Conservation (phyloP, 2,888 invertebrate genomes). For the Cryptophagus acutangulus region DNA sequence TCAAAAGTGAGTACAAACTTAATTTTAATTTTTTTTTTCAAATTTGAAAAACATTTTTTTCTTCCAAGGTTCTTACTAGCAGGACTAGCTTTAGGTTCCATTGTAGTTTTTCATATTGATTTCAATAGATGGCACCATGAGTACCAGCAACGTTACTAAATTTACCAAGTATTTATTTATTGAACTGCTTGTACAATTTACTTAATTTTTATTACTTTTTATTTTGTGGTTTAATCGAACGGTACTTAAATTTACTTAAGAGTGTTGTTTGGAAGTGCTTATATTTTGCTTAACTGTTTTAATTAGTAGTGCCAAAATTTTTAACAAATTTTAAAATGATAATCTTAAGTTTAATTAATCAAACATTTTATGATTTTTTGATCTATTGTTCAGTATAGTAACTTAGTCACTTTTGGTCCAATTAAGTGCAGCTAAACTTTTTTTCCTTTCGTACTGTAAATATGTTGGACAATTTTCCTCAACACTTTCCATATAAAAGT, state of each 20-base stretch:
- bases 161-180: not conserved
- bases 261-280: slow-evolving; percentile 2
- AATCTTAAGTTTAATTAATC: too few species aligned
- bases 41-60: too few species aligned
- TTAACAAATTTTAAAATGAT: too few species aligned
- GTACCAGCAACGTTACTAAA: slow-evolving; percentile 85
- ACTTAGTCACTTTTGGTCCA: too few species aligned
- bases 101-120: slow-evolving; percentile 99
- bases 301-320: too few species aligned
- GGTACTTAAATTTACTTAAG: too few species aligned
- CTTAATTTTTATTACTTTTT: not conserved
- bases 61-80: slow-evolving; percentile 87
- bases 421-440: too few species aligned
- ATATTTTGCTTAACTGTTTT: not conserved
- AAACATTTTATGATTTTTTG: too few species aligned
- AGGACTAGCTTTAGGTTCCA: slow-evolving; percentile 94
- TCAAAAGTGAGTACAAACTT: slow-evolving; percentile 76
- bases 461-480: too few species aligned
- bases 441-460: too few species aligned
- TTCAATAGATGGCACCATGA: slow-evolving; percentile 98
- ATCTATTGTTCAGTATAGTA: too few species aligned
- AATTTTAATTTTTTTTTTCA: slow-evolving; percentile 7
- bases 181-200: not conserved
- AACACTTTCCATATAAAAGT: too few species aligned
- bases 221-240: not conserved